Base-by-base conservation (phyloP, 2,797 vertebrate genomes). In the Sebastes wilsoni region DNA sequence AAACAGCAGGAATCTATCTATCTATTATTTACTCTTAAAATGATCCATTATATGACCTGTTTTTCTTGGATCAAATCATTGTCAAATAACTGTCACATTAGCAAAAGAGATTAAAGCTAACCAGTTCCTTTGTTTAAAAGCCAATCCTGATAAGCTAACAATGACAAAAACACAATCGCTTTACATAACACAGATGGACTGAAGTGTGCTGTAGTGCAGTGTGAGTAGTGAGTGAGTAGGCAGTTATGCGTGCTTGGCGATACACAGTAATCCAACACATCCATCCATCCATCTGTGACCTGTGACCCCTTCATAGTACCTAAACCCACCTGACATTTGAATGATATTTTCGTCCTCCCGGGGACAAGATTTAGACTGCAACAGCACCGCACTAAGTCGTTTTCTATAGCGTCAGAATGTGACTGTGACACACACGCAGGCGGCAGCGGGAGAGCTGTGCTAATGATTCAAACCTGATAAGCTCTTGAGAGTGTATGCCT, bases 281-380 rank as follows among this genome's bases (percentile, higher is more conserved):
- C 68, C 71, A 82, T 62, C 73, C 79, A 79, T 72, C 68, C 59
- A 77, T 72, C 72, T 76, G 67, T 67, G 66, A 83, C 77, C 86
- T 69, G 36, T 81, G 86, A 89, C 86, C 84, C 54, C 25, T 64
- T 79, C 85, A 49, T 52, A 75, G 79, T 58, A 81, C 77, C 78
- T 75, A 65, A 87, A 85, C 64, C 80, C 83, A 89, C 64, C 81
- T 91, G 90, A 93, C 92, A 93, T 92, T 92, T 90, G 66, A 88
- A 89, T 87, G 83, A 88, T 88, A 91, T 94, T 92, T 92, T 75
- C 32, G 32, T 79, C 32, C 73, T 87, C 77, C 46, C 28, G 49
- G 75, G 65, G 79, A 82, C 18, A 9, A 55, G 72, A 69, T 74
- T 79, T 61, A 70, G 66, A 77, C 66, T 71, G 81, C 83, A 71